phyloP scores from a whole-genome alignment of 2,797 vertebrate genomes.

The Gorsachius magnificus region DNA sequence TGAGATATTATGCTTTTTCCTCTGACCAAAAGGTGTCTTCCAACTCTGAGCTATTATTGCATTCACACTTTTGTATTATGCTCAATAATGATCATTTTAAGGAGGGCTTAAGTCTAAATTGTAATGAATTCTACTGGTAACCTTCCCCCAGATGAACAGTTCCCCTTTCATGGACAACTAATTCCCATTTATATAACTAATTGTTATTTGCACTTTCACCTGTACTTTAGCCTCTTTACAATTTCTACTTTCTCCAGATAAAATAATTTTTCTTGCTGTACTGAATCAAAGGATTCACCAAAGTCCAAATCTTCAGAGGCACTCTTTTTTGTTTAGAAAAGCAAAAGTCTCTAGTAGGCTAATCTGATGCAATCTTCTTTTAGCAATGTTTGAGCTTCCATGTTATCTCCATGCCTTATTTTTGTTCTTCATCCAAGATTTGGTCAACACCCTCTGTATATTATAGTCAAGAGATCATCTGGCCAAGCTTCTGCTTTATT shows the following conservation, averaged over 20 bases:
- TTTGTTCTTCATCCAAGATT: not conserved
- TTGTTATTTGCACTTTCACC: not conserved
- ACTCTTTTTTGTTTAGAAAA: not conserved
- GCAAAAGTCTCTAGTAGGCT: not conserved
- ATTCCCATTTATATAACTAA: not conserved
- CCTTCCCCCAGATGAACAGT: not conserved
- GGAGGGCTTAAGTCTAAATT: not conserved
- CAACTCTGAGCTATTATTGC: not conserved
- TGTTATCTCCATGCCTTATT: not conserved
- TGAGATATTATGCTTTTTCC: not conserved
- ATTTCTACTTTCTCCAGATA: not conserved
- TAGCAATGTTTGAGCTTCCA: not conserved
- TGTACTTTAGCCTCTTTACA: not conserved
- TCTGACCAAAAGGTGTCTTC: not conserved
- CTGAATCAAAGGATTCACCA: not conserved
- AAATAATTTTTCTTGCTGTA: not conserved
- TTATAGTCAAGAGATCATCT: not conserved
- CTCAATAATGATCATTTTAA: not conserved
- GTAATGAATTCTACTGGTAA: not conserved
- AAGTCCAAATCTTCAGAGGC: not conserved
- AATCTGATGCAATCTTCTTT: not conserved
- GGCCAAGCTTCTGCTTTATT: not conserved
- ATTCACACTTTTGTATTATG: not conserved
- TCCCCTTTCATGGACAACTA: not conserved
- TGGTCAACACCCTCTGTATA: not conserved